Conservation (phyloP, 2,113 vertebrate species). For the Campylomormyrus numenius region DNA sequence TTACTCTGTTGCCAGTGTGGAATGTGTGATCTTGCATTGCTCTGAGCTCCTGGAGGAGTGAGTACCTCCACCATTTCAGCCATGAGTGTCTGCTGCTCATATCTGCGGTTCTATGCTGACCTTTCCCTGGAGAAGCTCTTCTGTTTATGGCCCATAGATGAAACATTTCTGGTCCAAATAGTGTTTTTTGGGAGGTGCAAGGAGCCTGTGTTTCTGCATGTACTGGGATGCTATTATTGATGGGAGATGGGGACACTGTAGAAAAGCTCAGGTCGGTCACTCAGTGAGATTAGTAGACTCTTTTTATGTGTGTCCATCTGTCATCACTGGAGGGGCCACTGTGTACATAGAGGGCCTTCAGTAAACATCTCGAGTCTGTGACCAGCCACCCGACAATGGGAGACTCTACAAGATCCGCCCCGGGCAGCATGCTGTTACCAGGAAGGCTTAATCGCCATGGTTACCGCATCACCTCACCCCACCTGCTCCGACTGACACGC, state of each 20-base stretch:
- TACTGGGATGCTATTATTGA: not conserved
- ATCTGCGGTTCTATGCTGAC: not conserved
- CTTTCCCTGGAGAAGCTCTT: not conserved
- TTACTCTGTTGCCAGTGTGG: not conserved
- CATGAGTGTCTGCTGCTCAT: not conserved
- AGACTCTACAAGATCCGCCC: not conserved
- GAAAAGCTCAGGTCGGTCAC: not conserved
- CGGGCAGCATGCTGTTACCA: not conserved
- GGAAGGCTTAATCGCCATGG: not conserved
- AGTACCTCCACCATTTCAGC: not conserved
- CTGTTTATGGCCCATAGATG: not conserved
- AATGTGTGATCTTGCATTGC: not conserved
- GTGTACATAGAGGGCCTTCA: not conserved
- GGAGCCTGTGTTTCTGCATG: not conserved
- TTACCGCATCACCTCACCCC: not conserved
- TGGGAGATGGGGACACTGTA: not conserved
- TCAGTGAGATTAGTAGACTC: not conserved
- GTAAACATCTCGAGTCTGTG: not conserved
- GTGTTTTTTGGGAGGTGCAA: not conserved
- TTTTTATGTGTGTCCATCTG: not conserved
- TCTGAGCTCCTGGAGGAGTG: not conserved
- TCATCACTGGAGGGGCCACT: not conserved
- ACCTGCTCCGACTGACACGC: not conserved
- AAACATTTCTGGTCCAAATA: not conserved
- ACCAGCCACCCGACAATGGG: not conserved